Percentiles rank a stretch among this genome's conserved stretches.
These are phyloP conservation scores for Sardina pilchardus DNA, from an alignment of 2,113 vertebrate genomes.

Conservation along the genomic window DNA sequence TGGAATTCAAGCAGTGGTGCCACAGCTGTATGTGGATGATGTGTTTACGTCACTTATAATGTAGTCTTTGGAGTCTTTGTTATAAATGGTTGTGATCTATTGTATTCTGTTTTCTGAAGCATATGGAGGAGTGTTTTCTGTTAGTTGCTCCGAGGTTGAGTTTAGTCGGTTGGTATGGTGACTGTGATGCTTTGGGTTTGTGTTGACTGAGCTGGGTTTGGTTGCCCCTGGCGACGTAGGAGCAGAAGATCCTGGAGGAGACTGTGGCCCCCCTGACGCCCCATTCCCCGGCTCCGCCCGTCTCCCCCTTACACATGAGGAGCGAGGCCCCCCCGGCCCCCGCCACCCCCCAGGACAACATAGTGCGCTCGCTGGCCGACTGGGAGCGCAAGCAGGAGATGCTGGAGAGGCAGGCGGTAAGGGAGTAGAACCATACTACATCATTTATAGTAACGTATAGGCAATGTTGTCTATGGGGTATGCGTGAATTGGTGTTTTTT, in stretches of 20 bases:
- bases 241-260: slow-evolving; percentile 92
- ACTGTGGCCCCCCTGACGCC: slow-evolving; percentile 84
- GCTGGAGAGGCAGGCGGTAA: slow-evolving; percentile 69
- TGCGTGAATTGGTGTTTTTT: no score
- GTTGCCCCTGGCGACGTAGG: slow-evolving; percentile 73
- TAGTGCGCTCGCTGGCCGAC: slow-evolving; percentile 67
- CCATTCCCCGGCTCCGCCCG: slow-evolving; percentile 47
- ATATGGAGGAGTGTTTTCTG: neutral
- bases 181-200: neutral
- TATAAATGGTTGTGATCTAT: neutral
- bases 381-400: slow-evolving; percentile 68
- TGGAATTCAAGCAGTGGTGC: no score
- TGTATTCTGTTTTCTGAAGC: neutral
- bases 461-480: no score
- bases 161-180: neutral
- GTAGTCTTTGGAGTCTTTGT: neutral
- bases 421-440: no score
- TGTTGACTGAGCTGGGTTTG: neutral
- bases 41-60: neutral
- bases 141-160: neutral
- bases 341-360: slow-evolving; percentile 50
- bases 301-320: slow-evolving; percentile 72
- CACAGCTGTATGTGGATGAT: neutral
- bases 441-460: no score
- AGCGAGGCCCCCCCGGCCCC: slow-evolving; percentile 66